Conservation (phyloP, 2,113 vertebrate genomes). For the Myiagra hebetior region DNA sequence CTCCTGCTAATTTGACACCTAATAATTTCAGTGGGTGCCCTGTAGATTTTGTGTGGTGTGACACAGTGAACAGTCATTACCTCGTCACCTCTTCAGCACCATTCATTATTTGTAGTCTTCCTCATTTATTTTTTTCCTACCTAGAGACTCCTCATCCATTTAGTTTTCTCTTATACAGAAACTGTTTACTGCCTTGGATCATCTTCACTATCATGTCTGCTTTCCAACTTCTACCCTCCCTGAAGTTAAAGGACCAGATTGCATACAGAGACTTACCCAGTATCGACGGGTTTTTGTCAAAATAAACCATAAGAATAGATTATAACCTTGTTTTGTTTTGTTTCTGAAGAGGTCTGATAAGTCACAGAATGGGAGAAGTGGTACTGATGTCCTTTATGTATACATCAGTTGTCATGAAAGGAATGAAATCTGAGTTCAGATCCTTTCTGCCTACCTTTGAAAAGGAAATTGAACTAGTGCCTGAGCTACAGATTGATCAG, state of each 20-base stretch:
- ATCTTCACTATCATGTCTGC: background rate
- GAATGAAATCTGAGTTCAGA: background rate
- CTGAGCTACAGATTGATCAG: background rate
- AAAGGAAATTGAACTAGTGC: background rate
- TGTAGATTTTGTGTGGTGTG: slow-evolving; percentile 3
- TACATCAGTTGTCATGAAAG: background rate
- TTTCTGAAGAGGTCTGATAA: background rate
- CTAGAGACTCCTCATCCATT: background rate
- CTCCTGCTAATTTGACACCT: slow-evolving; percentile 13
- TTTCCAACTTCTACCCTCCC: background rate
- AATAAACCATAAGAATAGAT: background rate
- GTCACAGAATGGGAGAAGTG: background rate
- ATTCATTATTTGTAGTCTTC: slow-evolving; percentile 15
- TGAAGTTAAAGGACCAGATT: background rate
- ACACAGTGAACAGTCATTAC: slow-evolving; percentile 39
- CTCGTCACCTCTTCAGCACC: background rate
- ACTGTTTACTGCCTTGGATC: background rate
- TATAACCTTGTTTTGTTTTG: background rate
- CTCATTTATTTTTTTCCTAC: background rate
- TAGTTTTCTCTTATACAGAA: background rate
- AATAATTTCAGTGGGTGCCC: slow-evolving; percentile 43
- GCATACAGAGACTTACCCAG: background rate
- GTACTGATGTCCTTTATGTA: background rate
- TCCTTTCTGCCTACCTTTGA: background rate
- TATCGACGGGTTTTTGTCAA: background rate